phyloP scores from a whole-genome alignment of 2,113 vertebrate species.

The Cnemophilus loriae region DNA sequence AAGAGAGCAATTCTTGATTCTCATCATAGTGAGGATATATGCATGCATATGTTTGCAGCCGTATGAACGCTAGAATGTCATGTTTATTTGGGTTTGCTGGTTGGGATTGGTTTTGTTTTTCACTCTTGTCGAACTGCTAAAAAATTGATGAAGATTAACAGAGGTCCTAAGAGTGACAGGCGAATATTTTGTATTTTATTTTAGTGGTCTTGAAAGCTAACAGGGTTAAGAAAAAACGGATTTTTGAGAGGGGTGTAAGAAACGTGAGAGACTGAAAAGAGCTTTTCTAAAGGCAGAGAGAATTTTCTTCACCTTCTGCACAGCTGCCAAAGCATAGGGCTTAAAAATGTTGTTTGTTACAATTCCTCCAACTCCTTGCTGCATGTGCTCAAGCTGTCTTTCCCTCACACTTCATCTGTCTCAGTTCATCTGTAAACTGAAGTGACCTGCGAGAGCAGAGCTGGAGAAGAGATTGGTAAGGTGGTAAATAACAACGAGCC shows the following conservation, averaged over 20 bases:
- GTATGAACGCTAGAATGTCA: neutral
- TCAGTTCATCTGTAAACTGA: conserved; percentile 10
- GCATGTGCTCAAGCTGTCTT: neutral
- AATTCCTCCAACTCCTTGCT: neutral
- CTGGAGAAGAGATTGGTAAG: neutral
- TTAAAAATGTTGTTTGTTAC: conserved; percentile 13
- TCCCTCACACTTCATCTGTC: conserved; percentile 22
- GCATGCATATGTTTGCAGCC: neutral
- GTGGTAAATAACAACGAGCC: neutral
- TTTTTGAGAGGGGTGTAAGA: neutral
- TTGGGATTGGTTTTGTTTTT: neutral
- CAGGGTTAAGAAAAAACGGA: neutral
- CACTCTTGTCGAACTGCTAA: neutral
- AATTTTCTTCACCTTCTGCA: conserved; percentile 18
- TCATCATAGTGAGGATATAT: neutral
- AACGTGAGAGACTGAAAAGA: neutral
- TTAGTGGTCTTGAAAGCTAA: neutral
- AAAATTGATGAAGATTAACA: neutral
- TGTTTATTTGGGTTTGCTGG: neutral
- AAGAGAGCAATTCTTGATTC: neutral
- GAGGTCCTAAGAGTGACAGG: neutral
- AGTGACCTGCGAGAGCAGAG: neutral
- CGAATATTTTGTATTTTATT: neutral
- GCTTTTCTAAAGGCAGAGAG: neutral
- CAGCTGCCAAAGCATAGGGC: neutral